These are phyloP conservation scores for Harpalus rubripes DNA, from an alignment of 2,888 invertebrate genomes.

Conservation along the genomic window DNA sequence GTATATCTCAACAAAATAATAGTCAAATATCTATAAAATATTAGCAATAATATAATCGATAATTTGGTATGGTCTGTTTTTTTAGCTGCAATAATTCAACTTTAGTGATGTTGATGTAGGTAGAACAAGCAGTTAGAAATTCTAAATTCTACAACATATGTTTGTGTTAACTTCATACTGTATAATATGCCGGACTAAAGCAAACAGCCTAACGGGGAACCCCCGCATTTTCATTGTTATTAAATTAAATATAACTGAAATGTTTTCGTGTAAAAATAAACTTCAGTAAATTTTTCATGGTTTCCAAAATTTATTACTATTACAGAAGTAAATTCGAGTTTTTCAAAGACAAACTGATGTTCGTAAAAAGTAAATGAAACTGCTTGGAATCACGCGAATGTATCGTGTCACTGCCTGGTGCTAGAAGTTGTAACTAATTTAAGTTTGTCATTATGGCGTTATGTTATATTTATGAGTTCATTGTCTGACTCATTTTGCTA, in stretches of 20 bases:
- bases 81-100: no score
- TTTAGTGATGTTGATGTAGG: neutral
- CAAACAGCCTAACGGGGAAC: neutral
- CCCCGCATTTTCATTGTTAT: constrained; percentile 23
- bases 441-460: constrained; percentile 47
- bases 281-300: neutral
- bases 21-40: no score
- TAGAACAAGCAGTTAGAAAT: neutral
- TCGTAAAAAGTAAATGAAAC: constrained; percentile 33
- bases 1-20: no score
- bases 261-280: neutral
- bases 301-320: constrained; percentile 3
- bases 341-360: constrained; percentile 26
- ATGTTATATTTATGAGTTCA: constrained; percentile 51
- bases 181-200: constrained; percentile 16
- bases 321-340: constrained; percentile 8
- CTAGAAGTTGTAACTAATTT: constrained; percentile 53
- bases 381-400: constrained; percentile 20
- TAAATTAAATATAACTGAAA: constrained; percentile 10
- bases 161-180: constrained; percentile 33
- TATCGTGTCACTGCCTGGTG: constrained; percentile 53
- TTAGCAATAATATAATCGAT: no score
- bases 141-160: constrained; percentile 14
- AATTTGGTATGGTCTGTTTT: no score
- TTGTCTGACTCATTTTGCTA: constrained; percentile 38